Conservation (phyloP, 2,113 vertebrate genomes). For the Beaufortia kweichowensis region DNA sequence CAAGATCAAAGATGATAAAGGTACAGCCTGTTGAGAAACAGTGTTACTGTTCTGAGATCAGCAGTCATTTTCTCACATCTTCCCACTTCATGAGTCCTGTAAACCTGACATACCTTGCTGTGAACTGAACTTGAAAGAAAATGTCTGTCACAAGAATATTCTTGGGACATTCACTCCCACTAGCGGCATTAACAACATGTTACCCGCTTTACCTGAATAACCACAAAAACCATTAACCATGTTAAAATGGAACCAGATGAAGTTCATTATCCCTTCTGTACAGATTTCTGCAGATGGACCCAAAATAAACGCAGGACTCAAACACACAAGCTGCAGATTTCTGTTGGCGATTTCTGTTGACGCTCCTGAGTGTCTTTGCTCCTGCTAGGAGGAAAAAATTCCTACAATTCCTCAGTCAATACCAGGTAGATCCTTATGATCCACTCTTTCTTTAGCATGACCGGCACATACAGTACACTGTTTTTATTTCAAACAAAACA, state of each 20-base stretch:
- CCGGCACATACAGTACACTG: neutral
- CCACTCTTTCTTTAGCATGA: neutral
- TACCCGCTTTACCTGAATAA: too few relatives aligned
- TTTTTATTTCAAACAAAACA: slow-evolving; percentile 39
- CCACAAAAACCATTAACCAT: too few relatives aligned
- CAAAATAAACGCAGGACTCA: neutral
- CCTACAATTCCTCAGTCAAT: slow-evolving; percentile 4
- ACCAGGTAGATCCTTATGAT: too few relatives aligned
- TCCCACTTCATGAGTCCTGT: too few relatives aligned
- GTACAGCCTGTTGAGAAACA: slow-evolving; percentile 47
- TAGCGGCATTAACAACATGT: too few relatives aligned
- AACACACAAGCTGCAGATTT: neutral
- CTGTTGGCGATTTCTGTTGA: neutral
- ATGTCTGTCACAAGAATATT: too few relatives aligned
- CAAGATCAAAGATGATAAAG: slow-evolving; percentile 51
- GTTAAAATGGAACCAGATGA: too few relatives aligned
- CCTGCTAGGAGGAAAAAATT: neutral
- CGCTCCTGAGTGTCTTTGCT: neutral
- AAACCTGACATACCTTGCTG: too few relatives aligned
- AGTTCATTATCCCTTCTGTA: neutral
- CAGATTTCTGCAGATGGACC: neutral
- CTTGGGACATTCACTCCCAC: too few relatives aligned
- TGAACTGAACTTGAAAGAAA: too few relatives aligned
- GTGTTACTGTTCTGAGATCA: slow-evolving; percentile 30
- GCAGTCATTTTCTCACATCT: neutral